phyloP scores from a whole-genome alignment of 2,888 invertebrate species.

The Lochmaea capreae region DNA sequence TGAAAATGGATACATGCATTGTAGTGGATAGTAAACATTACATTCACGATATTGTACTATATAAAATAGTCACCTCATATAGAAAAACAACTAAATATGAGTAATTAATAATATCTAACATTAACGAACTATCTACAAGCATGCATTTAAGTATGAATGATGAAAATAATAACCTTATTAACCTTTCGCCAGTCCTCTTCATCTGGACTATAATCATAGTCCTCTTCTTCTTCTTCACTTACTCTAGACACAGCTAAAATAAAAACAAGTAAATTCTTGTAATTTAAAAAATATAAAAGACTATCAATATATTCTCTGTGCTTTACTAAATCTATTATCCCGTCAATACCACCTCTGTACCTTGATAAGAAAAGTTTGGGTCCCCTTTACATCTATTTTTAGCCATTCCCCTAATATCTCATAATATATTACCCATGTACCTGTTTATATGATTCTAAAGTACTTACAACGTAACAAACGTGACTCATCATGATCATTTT shows the following conservation, averaged over 20 bases:
- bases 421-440: too few relatives aligned
- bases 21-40: constrained; percentile 1
- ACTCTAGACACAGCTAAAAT: constrained; percentile 75
- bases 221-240: constrained; percentile 85
- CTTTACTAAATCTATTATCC: too few relatives aligned
- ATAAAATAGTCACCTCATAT: background rate
- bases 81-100: background rate
- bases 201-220: constrained; percentile 81
- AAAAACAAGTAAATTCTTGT: constrained; percentile 24
- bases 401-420: too few relatives aligned
- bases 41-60: background rate
- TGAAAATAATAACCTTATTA: constrained; percentile 60
- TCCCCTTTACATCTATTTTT: too few relatives aligned
- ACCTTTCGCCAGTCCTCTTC: constrained; percentile 89
- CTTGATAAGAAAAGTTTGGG: too few relatives aligned
- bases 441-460: background rate
- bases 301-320: too few relatives aligned
- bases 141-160: constrained; percentile 27
- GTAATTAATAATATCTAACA: background rate
- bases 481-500: constrained; percentile 63
- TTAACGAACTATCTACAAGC: background rate
- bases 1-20: constrained; percentile 1
- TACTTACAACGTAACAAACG: constrained; percentile 68
- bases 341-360: too few relatives aligned
- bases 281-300: too few relatives aligned